Evolutionary conservation across 37 sponge, comb jelly and placozoan genomes (phyloP).

Genomic region (Theonella swinhoei): DNA sequence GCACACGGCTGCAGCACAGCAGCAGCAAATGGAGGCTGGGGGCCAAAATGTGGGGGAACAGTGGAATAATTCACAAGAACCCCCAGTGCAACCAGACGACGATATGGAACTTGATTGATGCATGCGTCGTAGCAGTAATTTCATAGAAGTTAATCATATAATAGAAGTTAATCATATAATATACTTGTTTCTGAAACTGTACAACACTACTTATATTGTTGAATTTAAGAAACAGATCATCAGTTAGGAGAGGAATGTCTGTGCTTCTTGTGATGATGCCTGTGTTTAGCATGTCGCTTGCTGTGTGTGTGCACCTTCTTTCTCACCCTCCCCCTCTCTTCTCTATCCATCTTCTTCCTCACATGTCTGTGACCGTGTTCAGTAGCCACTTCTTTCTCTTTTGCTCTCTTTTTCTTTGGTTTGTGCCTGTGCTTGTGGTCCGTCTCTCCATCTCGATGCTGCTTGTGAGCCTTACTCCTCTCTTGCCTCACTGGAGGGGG

Average conservation of each 20-base stretch:
- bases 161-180: too few species aligned
- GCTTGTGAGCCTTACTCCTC: background rate
- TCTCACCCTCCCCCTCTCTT: background rate
- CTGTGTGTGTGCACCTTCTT: background rate
- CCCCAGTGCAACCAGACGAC: background rate
- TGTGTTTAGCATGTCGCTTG: background rate
- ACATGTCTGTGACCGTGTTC: background rate
- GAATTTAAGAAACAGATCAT: too few species aligned
- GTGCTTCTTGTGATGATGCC: background rate
- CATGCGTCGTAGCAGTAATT: background rate
- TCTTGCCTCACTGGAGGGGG: background rate
- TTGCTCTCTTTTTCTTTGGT: background rate
- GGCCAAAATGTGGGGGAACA: background rate
- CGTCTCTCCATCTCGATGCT: background rate
- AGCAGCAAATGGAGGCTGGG: too few species aligned
- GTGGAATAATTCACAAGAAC: background rate
- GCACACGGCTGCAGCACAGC: background rate
- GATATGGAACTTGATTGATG: background rate
- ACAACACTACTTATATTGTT: too few species aligned
- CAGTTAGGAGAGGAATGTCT: background rate
- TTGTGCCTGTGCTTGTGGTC: background rate
- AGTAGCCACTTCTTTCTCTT: conserved; percentile 3
- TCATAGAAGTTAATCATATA: background rate
- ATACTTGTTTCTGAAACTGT: too few species aligned
- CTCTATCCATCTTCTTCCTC: background rate